A percentile compares a stretch with the other conserved stretches of the same genome.
Conservation (phyloP, 2,797 vertebrate species). For the Falco berigora region DNA sequence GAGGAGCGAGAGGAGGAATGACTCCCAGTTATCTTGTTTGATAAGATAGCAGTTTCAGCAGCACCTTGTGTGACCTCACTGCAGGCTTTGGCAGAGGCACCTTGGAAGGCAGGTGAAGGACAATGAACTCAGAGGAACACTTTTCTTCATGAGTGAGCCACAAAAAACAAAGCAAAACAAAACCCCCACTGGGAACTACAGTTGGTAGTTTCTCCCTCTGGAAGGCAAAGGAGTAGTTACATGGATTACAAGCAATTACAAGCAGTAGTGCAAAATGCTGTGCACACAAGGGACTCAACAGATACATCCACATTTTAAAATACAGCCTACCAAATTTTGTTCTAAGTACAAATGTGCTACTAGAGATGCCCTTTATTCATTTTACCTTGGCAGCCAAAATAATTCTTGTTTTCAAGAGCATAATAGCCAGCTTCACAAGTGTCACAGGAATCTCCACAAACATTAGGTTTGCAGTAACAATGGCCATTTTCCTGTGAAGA, state of each 20-base stretch:
- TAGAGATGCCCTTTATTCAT: background rate
- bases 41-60: background rate
- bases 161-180: background rate
- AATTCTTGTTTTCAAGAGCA: constrained; percentile 79
- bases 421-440: constrained; percentile 86
- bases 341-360: background rate
- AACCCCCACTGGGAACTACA: background rate
- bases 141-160: accelerated
- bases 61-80: accelerated
- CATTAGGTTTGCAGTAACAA: constrained; percentile 86
- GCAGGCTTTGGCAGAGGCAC: background rate
- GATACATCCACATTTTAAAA: background rate
- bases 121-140: background rate
- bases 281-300: background rate
- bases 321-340: background rate
- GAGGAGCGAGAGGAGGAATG: background rate
- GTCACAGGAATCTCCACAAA: constrained; percentile 78
- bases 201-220: background rate
- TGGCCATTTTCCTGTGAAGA: constrained; percentile 77
- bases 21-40: background rate
- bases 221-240: background rate
- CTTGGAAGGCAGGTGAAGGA: background rate
- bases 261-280: background rate
- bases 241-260: background rate
- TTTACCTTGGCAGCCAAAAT: constrained; percentile 91